Evolutionary conservation across 2,888 invertebrate genomes (phyloP).

Genomic region (Bugula neritina): DNA sequence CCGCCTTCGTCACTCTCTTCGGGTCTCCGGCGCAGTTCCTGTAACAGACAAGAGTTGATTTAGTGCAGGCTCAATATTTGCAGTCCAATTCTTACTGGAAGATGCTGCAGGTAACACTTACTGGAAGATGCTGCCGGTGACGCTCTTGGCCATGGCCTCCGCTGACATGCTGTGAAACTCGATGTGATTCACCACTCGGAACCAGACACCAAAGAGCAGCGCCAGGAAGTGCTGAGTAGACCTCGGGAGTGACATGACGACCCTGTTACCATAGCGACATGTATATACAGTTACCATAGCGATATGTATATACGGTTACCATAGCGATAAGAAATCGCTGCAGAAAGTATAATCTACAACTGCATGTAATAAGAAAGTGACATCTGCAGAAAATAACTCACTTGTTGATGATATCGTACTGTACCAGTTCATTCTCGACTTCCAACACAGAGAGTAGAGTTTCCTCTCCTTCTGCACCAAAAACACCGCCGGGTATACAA

Average conservation of each 20-base stretch:
- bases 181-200: conserved; percentile 50
- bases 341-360: too few relatives aligned
- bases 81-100: neutral
- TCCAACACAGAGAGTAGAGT: conserved; percentile 82
- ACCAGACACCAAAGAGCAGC: conserved; percentile 86
- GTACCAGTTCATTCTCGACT: conserved; percentile 71
- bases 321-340: too few relatives aligned
- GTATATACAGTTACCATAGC: too few relatives aligned
- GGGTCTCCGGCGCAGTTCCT: conserved; percentile 20
- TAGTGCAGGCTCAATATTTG: too few relatives aligned
- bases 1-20: conserved; percentile 59
- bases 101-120: neutral
- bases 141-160: conserved; percentile 51
- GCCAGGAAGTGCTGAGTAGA: conserved; percentile 83
- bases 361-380: too few relatives aligned
- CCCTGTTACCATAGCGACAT: conserved; percentile 28
- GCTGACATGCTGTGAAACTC: conserved; percentile 52
- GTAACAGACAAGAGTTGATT: conserved; percentile 13
- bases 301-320: neutral
- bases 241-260: conserved; percentile 74
- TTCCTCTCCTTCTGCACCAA: conserved; percentile 84
- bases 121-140: conserved; percentile 52
- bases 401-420: conserved; percentile 87
- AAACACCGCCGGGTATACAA: conserved; percentile 92
- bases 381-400: too few relatives aligned